Percentiles rank a stretch among this genome's conserved stretches.
phyloP scores from a whole-genome alignment of 2,888 invertebrate species.

The Pristionchus entomophagus region DNA sequence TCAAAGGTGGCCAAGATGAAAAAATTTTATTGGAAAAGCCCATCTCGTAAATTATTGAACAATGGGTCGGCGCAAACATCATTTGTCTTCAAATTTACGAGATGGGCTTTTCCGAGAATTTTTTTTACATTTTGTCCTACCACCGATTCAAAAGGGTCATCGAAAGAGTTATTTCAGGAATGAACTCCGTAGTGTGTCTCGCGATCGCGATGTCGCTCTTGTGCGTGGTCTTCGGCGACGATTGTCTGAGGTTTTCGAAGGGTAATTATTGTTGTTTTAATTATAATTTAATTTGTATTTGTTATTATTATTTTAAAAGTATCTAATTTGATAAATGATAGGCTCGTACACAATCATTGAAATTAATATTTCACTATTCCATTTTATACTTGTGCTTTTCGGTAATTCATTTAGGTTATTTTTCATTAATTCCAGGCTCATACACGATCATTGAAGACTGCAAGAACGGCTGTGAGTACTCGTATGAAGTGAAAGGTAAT shows the following conservation, averaged over 20 bases:
- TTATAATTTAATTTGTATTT: neutral
- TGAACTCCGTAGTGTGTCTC: neutral
- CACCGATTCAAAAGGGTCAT: no score
- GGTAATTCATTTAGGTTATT: no score
- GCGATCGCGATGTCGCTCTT: neutral
- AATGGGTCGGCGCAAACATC: no score
- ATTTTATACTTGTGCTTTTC: no score
- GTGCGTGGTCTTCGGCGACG: neutral
- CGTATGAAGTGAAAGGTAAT: constrained; percentile 14
- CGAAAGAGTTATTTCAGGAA: neutral
- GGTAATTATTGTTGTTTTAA: neutral
- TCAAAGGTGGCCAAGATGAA: neutral
- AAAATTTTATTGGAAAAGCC: neutral
- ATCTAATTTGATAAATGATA: neutral
- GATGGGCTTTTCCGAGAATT: no score
- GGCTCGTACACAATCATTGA: neutral
- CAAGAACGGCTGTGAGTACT: constrained; percentile 24
- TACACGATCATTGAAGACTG: constrained; percentile 23
- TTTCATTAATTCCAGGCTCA: neutral
- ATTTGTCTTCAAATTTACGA: no score
- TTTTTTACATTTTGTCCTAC: no score
- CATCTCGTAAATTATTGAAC: neutral
- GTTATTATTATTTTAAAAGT: neutral
- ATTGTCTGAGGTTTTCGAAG: neutral
- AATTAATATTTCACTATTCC: no score